Percentiles rank a stretch among this genome's conserved stretches.
Conservation (phyloP, 2,113 vertebrate genomes). For the Herpailurus yagouaroundi region DNA sequence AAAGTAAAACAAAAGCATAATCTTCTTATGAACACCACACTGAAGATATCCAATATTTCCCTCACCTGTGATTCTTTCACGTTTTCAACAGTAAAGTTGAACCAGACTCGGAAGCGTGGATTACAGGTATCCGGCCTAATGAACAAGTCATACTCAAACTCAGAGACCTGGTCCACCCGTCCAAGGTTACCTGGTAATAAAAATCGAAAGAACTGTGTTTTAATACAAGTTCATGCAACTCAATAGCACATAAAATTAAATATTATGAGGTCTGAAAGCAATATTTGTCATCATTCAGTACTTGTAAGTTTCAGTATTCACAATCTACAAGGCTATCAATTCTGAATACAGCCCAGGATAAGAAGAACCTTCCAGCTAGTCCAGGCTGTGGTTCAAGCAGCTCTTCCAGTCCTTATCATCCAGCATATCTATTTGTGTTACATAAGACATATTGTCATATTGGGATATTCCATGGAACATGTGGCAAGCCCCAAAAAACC, state of each 20-base stretch:
- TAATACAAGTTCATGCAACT: not conserved
- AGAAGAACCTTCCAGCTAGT: not conserved
- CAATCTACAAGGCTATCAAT: not conserved
- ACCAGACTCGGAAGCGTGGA: conserved; percentile 98
- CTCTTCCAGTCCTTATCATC: not conserved
- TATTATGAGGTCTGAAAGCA: not conserved
- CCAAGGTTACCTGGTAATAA: conserved; percentile 93
- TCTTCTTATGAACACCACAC: conserved; percentile 28
- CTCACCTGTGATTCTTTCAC: conserved; percentile 95
- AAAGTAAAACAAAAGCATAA: conserved; percentile 27
- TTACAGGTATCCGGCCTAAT: conserved; percentile 98
- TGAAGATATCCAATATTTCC: not conserved
- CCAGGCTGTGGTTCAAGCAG: not conserved
- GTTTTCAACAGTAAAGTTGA: conserved; percentile 99
- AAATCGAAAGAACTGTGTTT: conserved; percentile 40
- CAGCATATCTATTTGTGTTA: not conserved
- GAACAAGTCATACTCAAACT: conserved; percentile 98
- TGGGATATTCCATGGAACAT: not conserved
- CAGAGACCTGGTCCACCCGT: conserved; percentile 94
- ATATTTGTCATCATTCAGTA: not conserved
- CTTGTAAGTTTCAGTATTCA: not conserved
- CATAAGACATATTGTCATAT: not conserved
- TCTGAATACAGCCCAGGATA: not conserved
- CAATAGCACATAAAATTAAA: not conserved
- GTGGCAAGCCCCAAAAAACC: not conserved